phyloP scores from a whole-genome alignment of 2,113 vertebrate species.

The Plectropomus leopardus region DNA sequence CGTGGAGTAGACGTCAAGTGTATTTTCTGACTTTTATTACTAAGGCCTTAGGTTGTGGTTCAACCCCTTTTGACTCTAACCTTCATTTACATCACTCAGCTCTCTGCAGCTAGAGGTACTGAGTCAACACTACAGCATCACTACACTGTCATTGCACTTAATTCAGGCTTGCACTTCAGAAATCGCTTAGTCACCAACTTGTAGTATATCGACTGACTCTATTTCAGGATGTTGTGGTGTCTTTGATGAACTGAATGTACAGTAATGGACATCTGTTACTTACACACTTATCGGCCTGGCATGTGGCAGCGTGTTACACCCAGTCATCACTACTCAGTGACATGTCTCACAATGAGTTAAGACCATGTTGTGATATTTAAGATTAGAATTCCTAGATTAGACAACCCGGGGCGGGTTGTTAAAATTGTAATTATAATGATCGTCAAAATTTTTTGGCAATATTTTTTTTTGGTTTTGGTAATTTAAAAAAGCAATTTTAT shows the following conservation, averaged over 20 bases:
- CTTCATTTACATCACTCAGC: background rate
- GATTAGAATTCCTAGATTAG: background rate
- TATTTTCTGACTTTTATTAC: background rate
- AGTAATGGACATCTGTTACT: background rate
- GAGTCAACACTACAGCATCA: background rate
- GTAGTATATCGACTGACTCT: background rate
- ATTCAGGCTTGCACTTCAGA: background rate
- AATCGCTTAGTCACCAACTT: background rate
- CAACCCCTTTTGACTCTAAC: background rate
- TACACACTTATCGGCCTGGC: background rate
- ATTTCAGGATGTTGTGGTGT: background rate
- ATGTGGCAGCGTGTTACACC: background rate
- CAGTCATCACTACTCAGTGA: background rate
- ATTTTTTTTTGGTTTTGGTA: too few relatives aligned
- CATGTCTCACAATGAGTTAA: background rate
- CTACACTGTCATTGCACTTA: background rate
- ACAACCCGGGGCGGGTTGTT: too few relatives aligned
- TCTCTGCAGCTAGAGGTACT: background rate
- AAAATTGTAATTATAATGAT: too few relatives aligned
- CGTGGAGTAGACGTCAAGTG: background rate
- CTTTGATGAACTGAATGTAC: background rate
- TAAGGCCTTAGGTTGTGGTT: background rate
- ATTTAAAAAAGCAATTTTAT: too few relatives aligned
- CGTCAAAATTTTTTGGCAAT: too few relatives aligned
- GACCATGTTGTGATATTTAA: background rate